Base-by-base conservation (phyloP, 2,888 invertebrate genomes). In the Ferdinandea cuprea region DNA sequence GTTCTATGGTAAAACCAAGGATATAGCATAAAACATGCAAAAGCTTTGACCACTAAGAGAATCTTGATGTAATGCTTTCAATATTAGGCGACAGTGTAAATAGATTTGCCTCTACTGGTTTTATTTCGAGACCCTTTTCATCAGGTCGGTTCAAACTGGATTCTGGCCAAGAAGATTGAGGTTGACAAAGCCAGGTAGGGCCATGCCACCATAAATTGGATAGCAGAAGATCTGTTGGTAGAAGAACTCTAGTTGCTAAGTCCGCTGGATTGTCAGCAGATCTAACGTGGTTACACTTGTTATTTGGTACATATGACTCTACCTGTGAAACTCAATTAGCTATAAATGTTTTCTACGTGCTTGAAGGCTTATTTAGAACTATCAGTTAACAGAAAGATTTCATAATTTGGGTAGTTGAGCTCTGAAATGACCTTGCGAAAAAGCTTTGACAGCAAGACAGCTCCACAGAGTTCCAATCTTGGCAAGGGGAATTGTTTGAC, bases 381-480 rank as follows among this genome's bases (percentile, higher is more conserved):
- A 17, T 78, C 78, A 1, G 65, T 56, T 66, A 65, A 80, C 1
- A 42, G 17, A 42, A 28, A 56, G 13, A 48, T 8, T 4, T 63
- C 15, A 19, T 35, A 11, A 5, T 4, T 56, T 0, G 21, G 3
- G 2, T 13, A 32, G 6, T 42, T 15, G 0, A 78, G 30, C 21
- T 32, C 13, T 7, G 19, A 3, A 37, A 52, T 9, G 0, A 68
- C 44, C 0, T 54, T 54, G 9, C 4, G 9, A n/a, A 46, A 15
- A 46, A 78, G 32, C 32, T 74, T 74, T 1, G 66, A 21, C 6
- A 78, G 35, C 0, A 79, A 35, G 1, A 74, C 44, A 1, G 74
- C 79, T 11, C 74, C 71, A 35, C 79, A 79, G 9, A 74, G 58
- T 30, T 85, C 68, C 1, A 77, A 35, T 15, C 80, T 65, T n/a